A percentile compares a stretch with the other conserved stretches of the same genome.
Evolutionary conservation across 2,888 invertebrate species (phyloP).

Genomic region (Sipunculus nudus): DNA sequence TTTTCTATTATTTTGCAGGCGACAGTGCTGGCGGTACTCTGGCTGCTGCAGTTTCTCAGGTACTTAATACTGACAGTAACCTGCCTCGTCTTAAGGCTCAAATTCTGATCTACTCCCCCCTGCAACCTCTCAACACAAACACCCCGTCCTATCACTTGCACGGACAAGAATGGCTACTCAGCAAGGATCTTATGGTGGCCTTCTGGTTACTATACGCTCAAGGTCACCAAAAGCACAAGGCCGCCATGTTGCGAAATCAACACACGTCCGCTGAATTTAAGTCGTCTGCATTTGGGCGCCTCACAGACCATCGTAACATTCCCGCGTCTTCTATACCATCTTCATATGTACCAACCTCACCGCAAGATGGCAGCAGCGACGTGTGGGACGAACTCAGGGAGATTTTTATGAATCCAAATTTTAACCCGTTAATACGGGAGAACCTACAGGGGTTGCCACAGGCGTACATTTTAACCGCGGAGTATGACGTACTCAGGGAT

Average conservation of each 20-base stretch:
- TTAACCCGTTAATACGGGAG: slow-evolving; percentile 61
- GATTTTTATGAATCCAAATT: slow-evolving; percentile 50
- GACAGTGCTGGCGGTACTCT: slow-evolving; percentile 40
- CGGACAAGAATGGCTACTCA: slow-evolving; percentile 16
- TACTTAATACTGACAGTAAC: slow-evolving; percentile 25
- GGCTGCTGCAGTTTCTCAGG: slow-evolving; percentile 40
- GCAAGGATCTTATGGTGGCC: slow-evolving; percentile 20
- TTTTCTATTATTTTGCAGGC: slow-evolving; percentile 14
- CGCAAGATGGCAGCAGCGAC: slow-evolving; percentile 10
- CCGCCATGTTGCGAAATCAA: slow-evolving; percentile 7
- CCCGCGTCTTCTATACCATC: too few species aligned
- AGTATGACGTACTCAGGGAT: slow-evolving; percentile 66
- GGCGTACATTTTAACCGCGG: slow-evolving; percentile 63
- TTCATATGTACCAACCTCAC: neutral
- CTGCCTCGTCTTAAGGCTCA: slow-evolving; percentile 20
- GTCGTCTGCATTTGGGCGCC: too few species aligned
- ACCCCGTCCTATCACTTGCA: slow-evolving; percentile 37
- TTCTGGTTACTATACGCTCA: slow-evolving; percentile 33
- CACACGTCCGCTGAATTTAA: slow-evolving; percentile 20
- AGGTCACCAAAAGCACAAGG: slow-evolving; percentile 16
- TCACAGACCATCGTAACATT: too few species aligned
- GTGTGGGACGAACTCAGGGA: slow-evolving; percentile 28
- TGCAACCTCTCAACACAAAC: slow-evolving; percentile 22
- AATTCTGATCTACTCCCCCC: slow-evolving; percentile 33
- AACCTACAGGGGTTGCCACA: slow-evolving; percentile 54